Conservation (phyloP, 2,113 vertebrate species). For the Pteropus alecto region DNA sequence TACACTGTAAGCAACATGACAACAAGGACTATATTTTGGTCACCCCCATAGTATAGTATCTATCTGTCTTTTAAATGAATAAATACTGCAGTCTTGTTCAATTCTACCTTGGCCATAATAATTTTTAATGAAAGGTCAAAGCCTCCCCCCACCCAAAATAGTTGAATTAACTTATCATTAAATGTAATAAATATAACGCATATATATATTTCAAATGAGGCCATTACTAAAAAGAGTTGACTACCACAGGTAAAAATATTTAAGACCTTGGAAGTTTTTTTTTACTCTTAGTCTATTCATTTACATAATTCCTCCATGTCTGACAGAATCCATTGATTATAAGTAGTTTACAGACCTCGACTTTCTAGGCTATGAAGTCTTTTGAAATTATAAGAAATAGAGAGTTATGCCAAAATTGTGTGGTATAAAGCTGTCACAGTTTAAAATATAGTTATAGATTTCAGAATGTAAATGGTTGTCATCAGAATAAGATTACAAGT, state of each 20-base stretch:
- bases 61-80: not conserved
- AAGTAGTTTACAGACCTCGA: slow-evolving; percentile 38
- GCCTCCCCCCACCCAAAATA: not conserved
- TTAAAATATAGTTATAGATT: slow-evolving; percentile 58
- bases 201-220: not conserved
- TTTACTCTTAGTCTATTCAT: not conserved
- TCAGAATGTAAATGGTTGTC: slow-evolving; percentile 42
- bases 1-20: not conserved
- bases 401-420: not conserved
- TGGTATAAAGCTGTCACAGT: slow-evolving; percentile 26
- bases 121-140: not conserved
- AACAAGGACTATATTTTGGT: not conserved
- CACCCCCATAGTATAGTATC: not conserved
- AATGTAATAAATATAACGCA: not conserved
- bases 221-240: not conserved
- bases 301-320: not conserved
- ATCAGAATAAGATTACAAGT: slow-evolving; percentile 49
- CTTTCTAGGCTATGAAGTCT: not conserved
- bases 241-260: not conserved
- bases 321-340: slow-evolving; percentile 15
- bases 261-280: not conserved
- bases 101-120: not conserved
- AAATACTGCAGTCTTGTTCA: not conserved
- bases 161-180: not conserved
- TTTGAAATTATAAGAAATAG: slow-evolving; percentile 56